These are phyloP conservation scores for Calliopsis andreniformis DNA, from an alignment of 1,140 invertebrate genomes.

Conservation along the genomic window DNA sequence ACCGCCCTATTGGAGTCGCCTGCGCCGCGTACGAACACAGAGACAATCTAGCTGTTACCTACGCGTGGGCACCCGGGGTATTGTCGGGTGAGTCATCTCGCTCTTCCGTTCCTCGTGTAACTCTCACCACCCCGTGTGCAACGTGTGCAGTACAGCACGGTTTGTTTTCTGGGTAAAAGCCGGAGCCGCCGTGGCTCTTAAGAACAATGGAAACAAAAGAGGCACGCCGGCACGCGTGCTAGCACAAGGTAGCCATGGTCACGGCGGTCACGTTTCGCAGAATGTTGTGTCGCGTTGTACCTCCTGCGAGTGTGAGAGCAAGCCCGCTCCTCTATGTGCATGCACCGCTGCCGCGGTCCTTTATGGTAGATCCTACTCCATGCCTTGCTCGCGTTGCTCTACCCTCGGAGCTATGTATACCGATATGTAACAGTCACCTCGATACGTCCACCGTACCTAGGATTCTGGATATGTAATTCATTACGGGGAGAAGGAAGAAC, in stretches of 20 bases:
- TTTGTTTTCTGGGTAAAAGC: constrained; percentile 69
- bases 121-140: constrained; percentile 45
- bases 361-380: background rate
- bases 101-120: constrained; percentile 28
- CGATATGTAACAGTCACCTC: constrained; percentile 35
- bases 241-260: constrained; percentile 66
- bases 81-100: constrained; percentile 64
- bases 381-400: constrained; percentile 19
- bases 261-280: constrained; percentile 73
- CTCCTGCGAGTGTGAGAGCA: too few species aligned
- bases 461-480: constrained; percentile 1
- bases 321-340: constrained; percentile 17
- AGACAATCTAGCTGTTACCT: constrained; percentile 42
- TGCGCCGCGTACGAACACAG: constrained; percentile 7
- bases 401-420: constrained; percentile 25
- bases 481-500: too few species aligned
- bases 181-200: constrained; percentile 46
- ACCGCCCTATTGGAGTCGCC: background rate
- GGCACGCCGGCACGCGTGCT: constrained; percentile 61
- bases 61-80: constrained; percentile 51
- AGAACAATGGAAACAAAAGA: constrained; percentile 76
- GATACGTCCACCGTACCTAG: constrained; percentile 14
- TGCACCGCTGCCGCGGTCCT: too few species aligned
- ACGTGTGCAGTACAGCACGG: constrained; percentile 50
- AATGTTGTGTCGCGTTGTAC: constrained; percentile 54